Conservation (phyloP, 2,797 vertebrate species). For the Premnoplex brunnescens region DNA sequence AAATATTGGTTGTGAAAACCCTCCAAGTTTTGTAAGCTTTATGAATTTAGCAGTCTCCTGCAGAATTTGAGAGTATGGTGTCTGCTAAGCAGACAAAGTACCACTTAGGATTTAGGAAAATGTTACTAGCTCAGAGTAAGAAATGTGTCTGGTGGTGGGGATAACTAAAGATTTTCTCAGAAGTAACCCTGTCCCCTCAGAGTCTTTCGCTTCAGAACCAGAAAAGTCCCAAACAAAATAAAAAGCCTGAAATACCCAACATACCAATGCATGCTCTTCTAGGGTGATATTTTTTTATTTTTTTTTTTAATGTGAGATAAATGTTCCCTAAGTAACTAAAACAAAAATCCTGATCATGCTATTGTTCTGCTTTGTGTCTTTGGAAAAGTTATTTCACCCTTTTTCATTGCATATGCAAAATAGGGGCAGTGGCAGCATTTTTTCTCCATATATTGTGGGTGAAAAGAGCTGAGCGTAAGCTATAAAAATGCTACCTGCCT, state of each 20-base stretch:
- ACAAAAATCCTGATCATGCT: background rate
- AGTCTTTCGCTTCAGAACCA: background rate
- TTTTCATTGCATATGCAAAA: background rate
- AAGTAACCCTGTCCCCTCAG: background rate
- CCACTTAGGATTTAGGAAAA: background rate
- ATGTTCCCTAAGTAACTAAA: background rate
- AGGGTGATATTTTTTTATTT: background rate
- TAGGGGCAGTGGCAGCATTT: background rate
- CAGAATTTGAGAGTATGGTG: background rate
- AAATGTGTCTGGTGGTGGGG: background rate
- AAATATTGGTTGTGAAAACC: background rate
- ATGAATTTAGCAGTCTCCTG: background rate
- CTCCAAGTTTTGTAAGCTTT: background rate
- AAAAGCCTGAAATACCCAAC: background rate
- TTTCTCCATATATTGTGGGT: background rate
- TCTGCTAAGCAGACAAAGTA: background rate
- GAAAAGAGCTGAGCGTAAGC: background rate
- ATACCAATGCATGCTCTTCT: background rate
- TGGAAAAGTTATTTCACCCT: background rate
- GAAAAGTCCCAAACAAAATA: background rate
- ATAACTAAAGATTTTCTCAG: background rate
- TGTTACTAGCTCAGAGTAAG: background rate
- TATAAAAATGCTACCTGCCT: background rate
- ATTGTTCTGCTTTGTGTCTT: background rate
- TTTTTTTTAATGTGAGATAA: background rate